Conservation (phyloP, 2,113 vertebrate species). For the Coptodon bakossiorum region DNA sequence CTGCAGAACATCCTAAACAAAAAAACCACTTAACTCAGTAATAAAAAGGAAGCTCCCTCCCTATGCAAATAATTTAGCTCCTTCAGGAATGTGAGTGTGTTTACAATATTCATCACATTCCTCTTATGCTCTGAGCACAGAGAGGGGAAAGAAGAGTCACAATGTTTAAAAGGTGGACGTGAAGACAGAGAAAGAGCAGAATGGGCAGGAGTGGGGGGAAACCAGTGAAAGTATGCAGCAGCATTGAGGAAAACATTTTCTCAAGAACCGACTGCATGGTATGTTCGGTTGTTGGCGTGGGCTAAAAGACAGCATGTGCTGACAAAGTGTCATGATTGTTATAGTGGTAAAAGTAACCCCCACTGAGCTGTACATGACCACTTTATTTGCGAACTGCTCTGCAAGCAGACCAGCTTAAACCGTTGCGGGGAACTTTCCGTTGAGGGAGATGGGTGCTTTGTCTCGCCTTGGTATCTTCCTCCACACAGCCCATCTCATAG, state of each 20-base stretch:
- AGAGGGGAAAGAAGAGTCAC: background rate
- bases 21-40: slow-evolving; percentile 9
- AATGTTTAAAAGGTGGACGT: background rate
- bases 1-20: background rate
- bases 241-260: background rate
- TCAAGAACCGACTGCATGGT: background rate
- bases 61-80: slow-evolving; percentile 24
- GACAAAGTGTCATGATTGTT: slow-evolving; percentile 21
- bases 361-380: slow-evolving; percentile 1
- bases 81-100: slow-evolving; percentile 8
- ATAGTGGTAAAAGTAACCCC: slow-evolving; percentile 17
- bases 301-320: slow-evolving; percentile 25
- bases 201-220: background rate
- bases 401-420: background rate
- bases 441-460: background rate
- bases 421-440: background rate
- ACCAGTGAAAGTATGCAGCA: background rate
- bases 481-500: background rate
- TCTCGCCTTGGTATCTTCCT: background rate
- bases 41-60: slow-evolving; percentile 11
- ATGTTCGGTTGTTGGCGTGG: background rate
- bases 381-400: background rate
- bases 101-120: slow-evolving; percentile 28
- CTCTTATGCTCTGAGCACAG: background rate
- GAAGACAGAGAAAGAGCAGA: background rate